Evolutionary conservation across 2,113 vertebrate genomes (phyloP).

Genomic region (Apeltes quadracus): DNA sequence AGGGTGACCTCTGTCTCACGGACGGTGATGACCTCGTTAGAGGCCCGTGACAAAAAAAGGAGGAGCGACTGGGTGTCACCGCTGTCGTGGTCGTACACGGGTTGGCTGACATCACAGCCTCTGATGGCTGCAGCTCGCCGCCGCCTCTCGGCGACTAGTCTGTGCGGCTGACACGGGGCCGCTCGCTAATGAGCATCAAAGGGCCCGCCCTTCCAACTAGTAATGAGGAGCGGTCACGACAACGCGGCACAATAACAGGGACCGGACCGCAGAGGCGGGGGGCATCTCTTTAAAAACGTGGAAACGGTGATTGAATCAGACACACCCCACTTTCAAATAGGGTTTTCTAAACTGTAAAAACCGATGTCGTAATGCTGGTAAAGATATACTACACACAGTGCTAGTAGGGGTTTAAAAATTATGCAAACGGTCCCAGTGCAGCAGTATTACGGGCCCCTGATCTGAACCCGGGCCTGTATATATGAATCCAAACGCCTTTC

Average conservation of each 20-base stretch:
- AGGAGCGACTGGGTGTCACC: constrained; percentile 73
- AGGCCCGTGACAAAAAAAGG: constrained; percentile 80
- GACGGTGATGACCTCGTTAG: constrained; percentile 83
- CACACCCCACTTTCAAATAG: constrained; percentile 21
- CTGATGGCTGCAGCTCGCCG: constrained; percentile 60
- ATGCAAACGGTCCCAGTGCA: constrained; percentile 74
- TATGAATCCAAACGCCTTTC: constrained; percentile 65
- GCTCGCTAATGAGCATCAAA: constrained; percentile 79
- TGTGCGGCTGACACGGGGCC: constrained; percentile 66
- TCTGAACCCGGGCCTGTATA: constrained; percentile 56
- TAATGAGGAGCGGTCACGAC: constrained; percentile 78
- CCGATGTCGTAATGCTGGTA: constrained; percentile 40
- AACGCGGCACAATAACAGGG: constrained; percentile 70
- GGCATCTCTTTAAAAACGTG: constrained; percentile 28
- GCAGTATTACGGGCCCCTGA: constrained; percentile 57
- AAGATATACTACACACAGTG: constrained; percentile 51
- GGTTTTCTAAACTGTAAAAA: constrained; percentile 40
- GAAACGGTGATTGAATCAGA: constrained; percentile 33
- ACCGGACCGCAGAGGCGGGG: constrained; percentile 58
- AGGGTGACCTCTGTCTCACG: constrained; percentile 77
- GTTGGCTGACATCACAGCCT: constrained; percentile 72
- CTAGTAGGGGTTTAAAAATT: constrained; percentile 54
- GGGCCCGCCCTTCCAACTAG: constrained; percentile 76
- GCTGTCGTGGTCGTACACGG: constrained; percentile 75
- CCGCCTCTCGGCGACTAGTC: constrained; percentile 55